Conservation (phyloP, 2,113 vertebrate genomes). For the Indri indri region DNA sequence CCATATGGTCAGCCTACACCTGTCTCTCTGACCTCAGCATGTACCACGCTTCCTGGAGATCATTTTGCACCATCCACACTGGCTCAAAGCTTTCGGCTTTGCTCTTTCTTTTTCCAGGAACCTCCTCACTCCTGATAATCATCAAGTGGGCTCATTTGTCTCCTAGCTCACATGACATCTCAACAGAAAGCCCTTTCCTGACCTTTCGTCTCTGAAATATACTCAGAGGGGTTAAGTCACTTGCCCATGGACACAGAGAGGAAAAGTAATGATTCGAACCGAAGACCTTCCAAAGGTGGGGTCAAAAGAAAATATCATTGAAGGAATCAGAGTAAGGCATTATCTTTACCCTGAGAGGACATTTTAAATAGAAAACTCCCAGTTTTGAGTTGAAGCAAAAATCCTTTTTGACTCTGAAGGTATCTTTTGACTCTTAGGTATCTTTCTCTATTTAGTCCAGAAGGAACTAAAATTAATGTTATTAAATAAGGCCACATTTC, state of each 20-base stretch:
- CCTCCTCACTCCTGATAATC: background rate
- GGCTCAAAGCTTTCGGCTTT: background rate
- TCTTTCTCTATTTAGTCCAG: background rate
- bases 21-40: background rate
- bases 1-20: background rate
- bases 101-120: background rate
- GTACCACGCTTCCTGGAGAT: background rate
- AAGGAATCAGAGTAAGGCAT: background rate
- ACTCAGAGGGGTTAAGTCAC: background rate
- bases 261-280: background rate
- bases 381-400: constrained; percentile 8
- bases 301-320: background rate
- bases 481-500: constrained; percentile 37
- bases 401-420: background rate
- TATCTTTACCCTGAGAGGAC: background rate
- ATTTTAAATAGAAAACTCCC: background rate
- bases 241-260: background rate
- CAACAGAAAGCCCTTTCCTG: background rate
- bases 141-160: background rate
- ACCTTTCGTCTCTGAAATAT: background rate
- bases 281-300: background rate
- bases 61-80: background rate
- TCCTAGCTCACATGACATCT: background rate
- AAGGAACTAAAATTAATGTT: background rate
- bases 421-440: no score